These are phyloP conservation scores for Gadopsis bispinosus DNA, from an alignment of 2,797 vertebrate genomes.

Conservation along the genomic window DNA sequence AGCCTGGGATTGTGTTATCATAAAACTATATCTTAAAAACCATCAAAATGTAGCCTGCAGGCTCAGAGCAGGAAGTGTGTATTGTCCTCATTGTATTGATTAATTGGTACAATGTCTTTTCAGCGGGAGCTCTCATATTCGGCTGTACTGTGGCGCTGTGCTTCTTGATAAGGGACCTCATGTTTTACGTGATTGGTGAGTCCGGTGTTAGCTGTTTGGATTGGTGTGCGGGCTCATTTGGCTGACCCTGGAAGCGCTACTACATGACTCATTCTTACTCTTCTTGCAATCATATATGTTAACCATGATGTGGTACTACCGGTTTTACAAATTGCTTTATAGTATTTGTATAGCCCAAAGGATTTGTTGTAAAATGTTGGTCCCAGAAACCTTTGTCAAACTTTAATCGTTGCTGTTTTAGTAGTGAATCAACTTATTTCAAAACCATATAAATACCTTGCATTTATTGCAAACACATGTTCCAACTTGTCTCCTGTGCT, in stretches of 20 bases:
- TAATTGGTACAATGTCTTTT: conserved; percentile 63
- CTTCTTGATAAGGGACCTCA: conserved; percentile 97
- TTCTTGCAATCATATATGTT: conserved; percentile 2
- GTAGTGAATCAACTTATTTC: neutral
- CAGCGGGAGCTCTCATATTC: conserved; percentile 95
- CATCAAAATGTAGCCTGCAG: neutral
- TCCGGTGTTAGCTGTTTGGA: conserved; percentile 62
- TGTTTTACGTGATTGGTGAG: conserved; percentile 99
- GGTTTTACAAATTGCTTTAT: neutral
- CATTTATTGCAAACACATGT: neutral
- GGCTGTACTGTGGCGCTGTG: conserved; percentile 92
- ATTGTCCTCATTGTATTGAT: neutral
- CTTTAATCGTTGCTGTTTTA: neutral
- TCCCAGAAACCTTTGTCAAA: neutral
- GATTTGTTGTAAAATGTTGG: neutral
- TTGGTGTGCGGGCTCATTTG: neutral
- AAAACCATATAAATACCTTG: neutral
- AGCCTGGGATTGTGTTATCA: neutral
- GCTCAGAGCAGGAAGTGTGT: neutral
- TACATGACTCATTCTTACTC: neutral
- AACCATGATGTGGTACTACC: neutral
- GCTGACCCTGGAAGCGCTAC: neutral
- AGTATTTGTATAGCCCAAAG: neutral
- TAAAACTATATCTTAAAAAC: neutral
- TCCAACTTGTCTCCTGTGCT: neutral